These are phyloP conservation scores for Pandemis cinnamomeana DNA, from an alignment of 2,888 invertebrate genomes.

Conservation along the genomic window DNA sequence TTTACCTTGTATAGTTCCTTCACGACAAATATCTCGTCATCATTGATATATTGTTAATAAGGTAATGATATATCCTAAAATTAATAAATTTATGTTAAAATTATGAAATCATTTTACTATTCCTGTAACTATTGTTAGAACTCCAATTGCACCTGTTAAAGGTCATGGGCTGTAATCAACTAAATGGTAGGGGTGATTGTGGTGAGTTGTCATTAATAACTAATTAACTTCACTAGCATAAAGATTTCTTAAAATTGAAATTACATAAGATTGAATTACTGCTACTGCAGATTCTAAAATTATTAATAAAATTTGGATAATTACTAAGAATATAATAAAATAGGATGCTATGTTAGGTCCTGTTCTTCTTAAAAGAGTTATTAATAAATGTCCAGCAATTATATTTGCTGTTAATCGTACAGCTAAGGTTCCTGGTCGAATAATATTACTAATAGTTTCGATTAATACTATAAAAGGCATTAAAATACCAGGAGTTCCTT, in stretches of 20 bases:
- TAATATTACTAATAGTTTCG: conserved; percentile 90
- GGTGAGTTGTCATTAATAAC: conserved; percentile 81
- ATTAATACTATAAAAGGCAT: conserved; percentile 90
- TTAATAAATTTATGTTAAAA: conserved; percentile 79
- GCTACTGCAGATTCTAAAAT: conserved; percentile 85
- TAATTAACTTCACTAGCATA: conserved; percentile 85
- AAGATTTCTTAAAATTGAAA: conserved; percentile 86
- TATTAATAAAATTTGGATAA: conserved; percentile 81
- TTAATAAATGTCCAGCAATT: conserved; percentile 89
- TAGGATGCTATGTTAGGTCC: conserved; percentile 56
- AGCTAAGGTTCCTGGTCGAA: conserved; percentile 88
- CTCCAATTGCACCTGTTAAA: conserved; percentile 84
- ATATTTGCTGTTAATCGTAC: conserved; percentile 90
- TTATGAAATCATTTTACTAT: conserved; percentile 86
- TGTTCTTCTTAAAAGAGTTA: conserved; percentile 84
- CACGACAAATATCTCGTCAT: conserved; percentile 88
- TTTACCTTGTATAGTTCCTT: conserved; percentile 87
- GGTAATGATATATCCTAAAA: conserved; percentile 76
- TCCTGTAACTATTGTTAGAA: conserved; percentile 83
- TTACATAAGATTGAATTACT: conserved; percentile 87
- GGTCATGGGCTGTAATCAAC: conserved; percentile 88
- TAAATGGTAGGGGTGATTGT: conserved; percentile 87
- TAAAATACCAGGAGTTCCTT: conserved; percentile 86
- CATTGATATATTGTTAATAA: conserved; percentile 86
- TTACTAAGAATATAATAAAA: conserved; percentile 66